A percentile compares a stretch with the other conserved stretches of the same genome.
Evolutionary conservation across 1,140 invertebrate genomes (phyloP).

Genomic region (Ceratina australensis): DNA sequence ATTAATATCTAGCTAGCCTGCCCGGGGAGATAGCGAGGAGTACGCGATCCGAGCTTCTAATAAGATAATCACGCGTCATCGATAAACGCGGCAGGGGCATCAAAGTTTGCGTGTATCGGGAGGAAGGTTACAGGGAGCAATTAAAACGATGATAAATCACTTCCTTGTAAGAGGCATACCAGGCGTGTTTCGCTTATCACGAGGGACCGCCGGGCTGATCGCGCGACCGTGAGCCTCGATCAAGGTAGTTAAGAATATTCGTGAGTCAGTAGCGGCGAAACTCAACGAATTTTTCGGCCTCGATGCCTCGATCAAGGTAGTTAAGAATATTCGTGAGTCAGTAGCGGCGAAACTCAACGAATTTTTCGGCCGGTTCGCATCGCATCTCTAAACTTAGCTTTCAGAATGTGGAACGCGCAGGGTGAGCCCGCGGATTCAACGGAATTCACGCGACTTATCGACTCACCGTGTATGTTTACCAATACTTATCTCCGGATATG

Average conservation of each 20-base stretch:
- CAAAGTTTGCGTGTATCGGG: background rate
- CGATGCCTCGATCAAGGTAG: conserved; percentile 61
- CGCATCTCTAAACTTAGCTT: no score
- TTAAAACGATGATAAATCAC: background rate
- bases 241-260: conserved; percentile 66
- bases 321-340: conserved; percentile 66
- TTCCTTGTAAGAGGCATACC: conserved; percentile 1
- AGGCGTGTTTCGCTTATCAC: background rate
- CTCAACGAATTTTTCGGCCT: conserved; percentile 55
- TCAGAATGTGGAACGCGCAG: no score
- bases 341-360: conserved; percentile 48
- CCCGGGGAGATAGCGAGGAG: no score
- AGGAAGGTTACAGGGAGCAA: conserved; percentile 10
- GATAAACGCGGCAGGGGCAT: background rate
- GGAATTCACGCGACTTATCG: no score
- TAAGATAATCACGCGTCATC: background rate
- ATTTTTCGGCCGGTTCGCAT: conserved; percentile 28
- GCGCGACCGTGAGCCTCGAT: conserved; percentile 59
- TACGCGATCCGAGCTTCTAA: no score
- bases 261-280: conserved; percentile 57
- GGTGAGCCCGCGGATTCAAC: no score
- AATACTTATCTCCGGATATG: no score
- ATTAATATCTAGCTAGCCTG: background rate
- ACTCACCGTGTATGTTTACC: no score
- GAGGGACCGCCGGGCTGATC: conserved; percentile 38